A percentile compares a stretch with the other conserved stretches of the same genome.
Evolutionary conservation across 2,797 vertebrate species (phyloP).

Genomic region (Mormyrus proboscirostris): DNA sequence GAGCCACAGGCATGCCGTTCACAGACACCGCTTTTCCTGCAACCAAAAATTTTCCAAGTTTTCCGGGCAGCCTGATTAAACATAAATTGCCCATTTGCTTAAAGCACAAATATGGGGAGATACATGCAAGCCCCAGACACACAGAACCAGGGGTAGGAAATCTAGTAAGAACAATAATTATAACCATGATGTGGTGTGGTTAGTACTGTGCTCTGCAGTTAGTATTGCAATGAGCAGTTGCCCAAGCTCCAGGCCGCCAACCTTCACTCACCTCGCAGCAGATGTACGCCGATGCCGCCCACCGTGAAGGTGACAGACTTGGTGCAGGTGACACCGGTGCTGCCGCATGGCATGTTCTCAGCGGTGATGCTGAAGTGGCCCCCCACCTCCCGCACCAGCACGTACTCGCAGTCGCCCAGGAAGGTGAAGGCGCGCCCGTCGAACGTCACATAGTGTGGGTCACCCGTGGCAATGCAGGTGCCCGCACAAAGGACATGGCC

Average conservation of each 20-base stretch:
- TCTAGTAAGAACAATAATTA: neutral
- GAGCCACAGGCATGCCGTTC: conserved; percentile 69
- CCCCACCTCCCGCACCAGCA: conserved; percentile 63
- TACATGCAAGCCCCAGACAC: too few species aligned
- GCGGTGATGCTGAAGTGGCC: conserved; percentile 72
- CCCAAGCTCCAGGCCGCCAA: neutral
- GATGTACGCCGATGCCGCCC: conserved; percentile 70
- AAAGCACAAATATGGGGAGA: neutral
- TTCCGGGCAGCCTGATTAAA: neutral
- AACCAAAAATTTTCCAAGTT: neutral
- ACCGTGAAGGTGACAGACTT: conserved; percentile 75
- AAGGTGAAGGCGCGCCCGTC: conserved; percentile 79
- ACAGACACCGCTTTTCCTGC: conserved; percentile 77
- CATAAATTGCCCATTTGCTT: neutral
- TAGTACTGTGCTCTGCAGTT: neutral
- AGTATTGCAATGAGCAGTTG: neutral
- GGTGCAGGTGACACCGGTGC: conserved; percentile 79
- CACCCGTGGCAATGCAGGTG: conserved; percentile 77
- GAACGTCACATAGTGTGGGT: conserved; percentile 85
- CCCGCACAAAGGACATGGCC: conserved; percentile 58
- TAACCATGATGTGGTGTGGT: neutral
- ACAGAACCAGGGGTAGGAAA: too few species aligned
- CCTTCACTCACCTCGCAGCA: conserved; percentile 71
- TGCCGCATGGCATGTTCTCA: conserved; percentile 83
- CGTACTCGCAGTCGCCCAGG: conserved; percentile 82